Conservation (phyloP, 2,113 vertebrate genomes). For the Crypturellus undulatus region DNA sequence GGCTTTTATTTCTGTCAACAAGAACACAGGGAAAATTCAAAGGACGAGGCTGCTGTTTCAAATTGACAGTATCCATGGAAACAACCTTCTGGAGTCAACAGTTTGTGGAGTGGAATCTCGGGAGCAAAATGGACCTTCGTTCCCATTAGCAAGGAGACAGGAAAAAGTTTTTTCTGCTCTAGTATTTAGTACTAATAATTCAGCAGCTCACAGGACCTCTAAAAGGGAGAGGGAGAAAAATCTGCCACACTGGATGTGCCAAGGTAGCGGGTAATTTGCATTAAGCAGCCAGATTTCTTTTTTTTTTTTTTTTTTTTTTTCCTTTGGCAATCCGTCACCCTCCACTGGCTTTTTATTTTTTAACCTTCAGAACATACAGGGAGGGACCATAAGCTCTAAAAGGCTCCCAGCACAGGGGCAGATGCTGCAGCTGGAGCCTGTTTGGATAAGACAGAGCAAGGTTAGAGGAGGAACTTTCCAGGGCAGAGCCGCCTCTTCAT, state of each 20-base stretch:
- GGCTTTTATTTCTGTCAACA: constrained; percentile 66
- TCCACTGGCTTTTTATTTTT: constrained; percentile 76
- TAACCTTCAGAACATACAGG: constrained; percentile 63
- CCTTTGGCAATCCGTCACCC: constrained; percentile 78
- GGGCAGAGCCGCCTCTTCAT: background rate
- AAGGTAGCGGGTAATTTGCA: constrained; percentile 77
- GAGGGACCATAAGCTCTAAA: constrained; percentile 31
- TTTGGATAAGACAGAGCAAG: background rate
- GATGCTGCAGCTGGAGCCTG: background rate
- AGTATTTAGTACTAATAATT: constrained; percentile 75
- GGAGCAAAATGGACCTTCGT: background rate
- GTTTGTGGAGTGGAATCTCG: background rate
- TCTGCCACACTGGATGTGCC: constrained; percentile 76
- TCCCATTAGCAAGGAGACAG: background rate
- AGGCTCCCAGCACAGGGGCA: background rate
- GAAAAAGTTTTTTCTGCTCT: constrained; percentile 16
- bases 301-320: constrained; percentile 43
- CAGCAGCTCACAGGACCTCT: constrained; percentile 57
- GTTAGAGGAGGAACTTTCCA: background rate
- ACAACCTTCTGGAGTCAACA: constrained; percentile 60
- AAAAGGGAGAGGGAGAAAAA: constrained; percentile 34
- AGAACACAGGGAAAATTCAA: constrained; percentile 36
- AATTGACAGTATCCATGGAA: constrained; percentile 74
- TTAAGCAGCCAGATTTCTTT: constrained; percentile 74
- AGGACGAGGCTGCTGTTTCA: constrained; percentile 56